A percentile compares a stretch with the other conserved stretches of the same genome.
phyloP scores from a whole-genome alignment of 2,113 vertebrate genomes.

The Campylomormyrus tamandua region DNA sequence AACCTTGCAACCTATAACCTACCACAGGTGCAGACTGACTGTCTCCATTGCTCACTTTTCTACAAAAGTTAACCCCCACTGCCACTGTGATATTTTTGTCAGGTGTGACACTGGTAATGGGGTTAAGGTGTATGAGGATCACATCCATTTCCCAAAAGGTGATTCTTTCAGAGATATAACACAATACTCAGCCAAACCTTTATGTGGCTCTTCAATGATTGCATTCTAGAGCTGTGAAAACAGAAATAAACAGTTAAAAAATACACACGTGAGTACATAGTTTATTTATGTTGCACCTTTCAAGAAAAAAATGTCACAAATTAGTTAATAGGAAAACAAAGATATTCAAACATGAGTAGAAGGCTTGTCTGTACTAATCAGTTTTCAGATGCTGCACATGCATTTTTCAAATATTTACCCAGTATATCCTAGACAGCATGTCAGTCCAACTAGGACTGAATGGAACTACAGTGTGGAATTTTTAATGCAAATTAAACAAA shows the following conservation, averaged over 20 bases:
- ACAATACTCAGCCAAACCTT: background rate
- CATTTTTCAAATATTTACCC: background rate
- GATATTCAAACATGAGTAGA: background rate
- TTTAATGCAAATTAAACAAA: background rate
- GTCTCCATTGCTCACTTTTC: background rate
- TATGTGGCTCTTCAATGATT: background rate
- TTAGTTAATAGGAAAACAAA: background rate
- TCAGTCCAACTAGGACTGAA: background rate
- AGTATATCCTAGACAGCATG: background rate
- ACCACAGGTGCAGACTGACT: background rate
- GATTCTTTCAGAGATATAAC: background rate
- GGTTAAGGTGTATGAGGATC: background rate
- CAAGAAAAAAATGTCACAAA: background rate
- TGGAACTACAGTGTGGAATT: background rate
- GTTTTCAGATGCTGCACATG: background rate
- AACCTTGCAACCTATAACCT: slow-evolving; percentile 1
- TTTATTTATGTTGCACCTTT: background rate
- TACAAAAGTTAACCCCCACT: background rate
- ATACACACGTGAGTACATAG: background rate
- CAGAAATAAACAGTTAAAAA: background rate
- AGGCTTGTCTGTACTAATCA: background rate
- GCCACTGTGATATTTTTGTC: background rate
- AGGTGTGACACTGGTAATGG: background rate
- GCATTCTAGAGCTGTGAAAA: background rate
- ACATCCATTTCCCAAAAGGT: slow-evolving; percentile 4